Base-by-base conservation (phyloP, 2,888 invertebrate genomes). In the Boloria euphrosyne region DNA sequence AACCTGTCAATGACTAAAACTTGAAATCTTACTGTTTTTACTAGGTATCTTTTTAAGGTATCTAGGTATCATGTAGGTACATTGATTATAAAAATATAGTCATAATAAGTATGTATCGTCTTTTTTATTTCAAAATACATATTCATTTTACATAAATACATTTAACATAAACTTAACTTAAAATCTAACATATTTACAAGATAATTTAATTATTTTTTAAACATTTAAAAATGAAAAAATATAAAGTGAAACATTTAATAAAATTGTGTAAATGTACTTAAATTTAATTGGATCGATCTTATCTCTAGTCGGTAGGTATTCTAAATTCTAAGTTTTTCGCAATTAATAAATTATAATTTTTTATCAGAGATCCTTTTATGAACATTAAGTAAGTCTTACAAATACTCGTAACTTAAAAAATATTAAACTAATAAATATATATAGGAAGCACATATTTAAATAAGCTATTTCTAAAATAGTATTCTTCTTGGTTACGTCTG, bases 281-380 rank as follows among this genome's bases (percentile, higher is more conserved):
- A 65, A 53, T 13, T 46, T 27, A 43, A 49, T 54, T 55, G 50
- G 10, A 43, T 57, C 58, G 18, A 38, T 52, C 66, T 66, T 62
- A 71, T 18, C 51, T 57, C 66, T 71, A 72, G 51, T 72, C 70
- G 71, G 67, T 66, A 71, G 71, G 69, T 58, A 16, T 31, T 49
- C 47, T 50, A 49, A 44, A 27, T 43, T 53, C 51, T 43, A 7
- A 22, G 0, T 38, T 10, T 38, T 18, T 44, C 44, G 38, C 43
- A 54, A 43, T n/a, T n/a, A 17, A n/a, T 43, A 54, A 43, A 17
- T 43, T 55, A 43, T 13, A 44, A 43, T 14, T 14, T 14, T 44
- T 44, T n/a, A 14, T 55, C n/a, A 55, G 55, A 55, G 55, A 55
- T 55, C 22, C n/a, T 55, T 55, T 55, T 44, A 55, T 14, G 17